A percentile compares a stretch with the other conserved stretches of the same genome.
phyloP scores from a whole-genome alignment of 2,797 vertebrate genomes.

The Melanotaenia nigrans region DNA sequence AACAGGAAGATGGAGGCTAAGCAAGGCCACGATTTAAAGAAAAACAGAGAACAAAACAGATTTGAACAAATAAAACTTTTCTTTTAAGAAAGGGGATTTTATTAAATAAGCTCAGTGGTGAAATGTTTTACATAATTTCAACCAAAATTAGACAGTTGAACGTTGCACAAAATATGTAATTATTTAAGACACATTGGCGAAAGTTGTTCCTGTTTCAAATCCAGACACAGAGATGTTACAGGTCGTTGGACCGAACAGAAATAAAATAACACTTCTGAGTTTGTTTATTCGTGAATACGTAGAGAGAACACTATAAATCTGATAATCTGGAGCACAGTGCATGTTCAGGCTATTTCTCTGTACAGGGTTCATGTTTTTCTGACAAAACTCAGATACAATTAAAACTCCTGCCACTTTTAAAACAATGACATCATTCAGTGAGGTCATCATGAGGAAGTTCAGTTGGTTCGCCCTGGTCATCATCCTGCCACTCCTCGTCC shows the following conservation, averaged over 20 bases:
- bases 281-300: neutral
- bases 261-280: neutral
- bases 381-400: slow-evolving; percentile 7
- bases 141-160: neutral
- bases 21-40: neutral
- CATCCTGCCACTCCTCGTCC: slow-evolving; percentile 37
- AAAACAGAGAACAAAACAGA: neutral
- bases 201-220: neutral
- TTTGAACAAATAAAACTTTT: neutral
- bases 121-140: neutral
- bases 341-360: too few relatives aligned
- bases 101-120: slow-evolving; percentile 32
- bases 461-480: slow-evolving; percentile 22
- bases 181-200: neutral
- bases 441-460: slow-evolving; percentile 29
- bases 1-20: neutral
- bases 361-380: neutral
- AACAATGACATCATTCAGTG: slow-evolving; percentile 51
- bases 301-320: neutral
- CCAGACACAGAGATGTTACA: too few relatives aligned
- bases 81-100: slow-evolving; percentile 27
- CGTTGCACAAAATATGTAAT: neutral
- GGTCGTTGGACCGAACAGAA: neutral
- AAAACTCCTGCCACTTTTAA: slow-evolving; percentile 6
- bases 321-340: neutral